phyloP scores from a whole-genome alignment of 2,888 invertebrate genomes.

The Rhimphoctona megacephalus region DNA sequence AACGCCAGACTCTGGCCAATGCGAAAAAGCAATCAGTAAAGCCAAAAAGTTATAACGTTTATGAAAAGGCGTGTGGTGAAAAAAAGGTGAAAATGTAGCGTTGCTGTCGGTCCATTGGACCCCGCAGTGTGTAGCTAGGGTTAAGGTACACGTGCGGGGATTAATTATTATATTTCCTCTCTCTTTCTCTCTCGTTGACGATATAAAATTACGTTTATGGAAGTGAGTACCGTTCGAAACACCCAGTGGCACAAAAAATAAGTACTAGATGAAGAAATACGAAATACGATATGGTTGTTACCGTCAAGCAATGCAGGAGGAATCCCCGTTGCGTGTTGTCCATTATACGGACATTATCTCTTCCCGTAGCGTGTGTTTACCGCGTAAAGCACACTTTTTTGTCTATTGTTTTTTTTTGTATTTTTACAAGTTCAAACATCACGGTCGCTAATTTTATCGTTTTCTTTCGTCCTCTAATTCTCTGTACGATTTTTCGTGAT shows the following conservation, averaged over 20 bases:
- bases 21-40: too few relatives aligned
- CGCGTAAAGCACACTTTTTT: conserved; percentile 48
- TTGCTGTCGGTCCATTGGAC: too few relatives aligned
- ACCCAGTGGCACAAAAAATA: conserved; percentile 64
- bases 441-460: conserved; percentile 8
- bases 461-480: background rate
- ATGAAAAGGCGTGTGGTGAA: too few relatives aligned
- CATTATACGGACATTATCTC: conserved; percentile 59
- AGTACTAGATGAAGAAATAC: conserved; percentile 23
- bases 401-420: background rate
- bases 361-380: conserved; percentile 46
- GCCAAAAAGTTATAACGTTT: too few relatives aligned
- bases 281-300: conserved; percentile 27
- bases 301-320: conserved; percentile 24
- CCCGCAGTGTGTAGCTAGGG: too few relatives aligned
- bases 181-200: conserved; percentile 38
- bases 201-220: conserved; percentile 63
- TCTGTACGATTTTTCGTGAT: background rate
- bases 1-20: too few relatives aligned
- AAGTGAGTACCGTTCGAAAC: conserved; percentile 64
- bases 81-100: too few relatives aligned
- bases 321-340: conserved; percentile 53
- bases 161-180: background rate
- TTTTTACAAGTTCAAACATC: background rate
- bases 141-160: too few relatives aligned